Evolutionary conservation across 2,888 invertebrate species (phyloP).

Genomic region (Cabera pusaria): DNA sequence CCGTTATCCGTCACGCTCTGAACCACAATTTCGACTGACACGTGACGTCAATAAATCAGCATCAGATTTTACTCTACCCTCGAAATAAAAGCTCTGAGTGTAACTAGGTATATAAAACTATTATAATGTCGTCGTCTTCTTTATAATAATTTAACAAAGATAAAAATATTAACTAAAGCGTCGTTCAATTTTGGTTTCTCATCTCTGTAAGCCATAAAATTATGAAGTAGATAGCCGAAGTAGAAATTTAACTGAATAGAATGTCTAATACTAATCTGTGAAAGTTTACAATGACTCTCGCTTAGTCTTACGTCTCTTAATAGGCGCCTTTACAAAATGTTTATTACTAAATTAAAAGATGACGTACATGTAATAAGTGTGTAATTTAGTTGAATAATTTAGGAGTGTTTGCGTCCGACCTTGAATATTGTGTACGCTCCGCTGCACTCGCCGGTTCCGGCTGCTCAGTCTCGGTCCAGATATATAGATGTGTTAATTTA

Average conservation of each 20-base stretch:
- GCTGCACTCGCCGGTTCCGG: conserved; percentile 66
- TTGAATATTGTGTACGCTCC: conserved; percentile 59
- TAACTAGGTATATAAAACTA: too few species aligned
- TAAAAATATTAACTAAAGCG: too few species aligned
- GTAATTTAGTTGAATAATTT: conserved; percentile 49
- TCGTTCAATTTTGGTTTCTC: too few species aligned
- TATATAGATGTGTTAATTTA: conserved; percentile 58
- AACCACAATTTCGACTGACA: conserved; percentile 24
- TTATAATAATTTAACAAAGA: too few species aligned
- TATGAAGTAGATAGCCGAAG: too few species aligned
- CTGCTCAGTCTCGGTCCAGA: conserved; percentile 62
- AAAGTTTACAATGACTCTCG: conserved; percentile 11
- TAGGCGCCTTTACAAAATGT: conserved; percentile 7
- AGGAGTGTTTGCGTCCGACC: conserved; percentile 60
- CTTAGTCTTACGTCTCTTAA: conserved; percentile 4
- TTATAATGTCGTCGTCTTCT: too few species aligned
- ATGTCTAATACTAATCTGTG: conserved; percentile 14
- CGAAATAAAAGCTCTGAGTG: too few species aligned
- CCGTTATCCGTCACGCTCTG: conserved; percentile 59
- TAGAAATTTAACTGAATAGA: conserved; percentile 15
- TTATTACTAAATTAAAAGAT: conserved; percentile 26
- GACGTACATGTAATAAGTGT: conserved; percentile 36
- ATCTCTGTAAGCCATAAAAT: too few species aligned
- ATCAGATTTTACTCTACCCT: conserved; percentile 40
- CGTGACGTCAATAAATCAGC: conserved; percentile 50